phyloP scores from a whole-genome alignment of 2,113 vertebrate species.

The Empidonax traillii region DNA sequence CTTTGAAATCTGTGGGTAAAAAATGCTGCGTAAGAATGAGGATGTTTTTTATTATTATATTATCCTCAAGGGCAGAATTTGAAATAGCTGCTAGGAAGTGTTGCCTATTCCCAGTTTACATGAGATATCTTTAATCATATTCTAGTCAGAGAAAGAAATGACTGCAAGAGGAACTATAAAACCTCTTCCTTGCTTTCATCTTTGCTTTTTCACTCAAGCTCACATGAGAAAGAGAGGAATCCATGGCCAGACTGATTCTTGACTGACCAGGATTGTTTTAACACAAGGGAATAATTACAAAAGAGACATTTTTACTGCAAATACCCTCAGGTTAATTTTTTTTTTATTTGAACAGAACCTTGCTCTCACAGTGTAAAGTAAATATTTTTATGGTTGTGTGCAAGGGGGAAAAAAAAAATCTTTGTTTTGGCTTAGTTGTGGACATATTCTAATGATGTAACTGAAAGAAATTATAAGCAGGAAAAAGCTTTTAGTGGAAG shows the following conservation, averaged over 20 bases:
- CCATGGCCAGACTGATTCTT: neutral
- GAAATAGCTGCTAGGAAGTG: slow-evolving; percentile 9
- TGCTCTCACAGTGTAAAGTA: neutral
- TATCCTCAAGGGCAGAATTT: slow-evolving; percentile 23
- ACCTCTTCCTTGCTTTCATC: slow-evolving; percentile 37
- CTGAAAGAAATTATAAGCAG: neutral
- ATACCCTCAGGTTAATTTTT: neutral
- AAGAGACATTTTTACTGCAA: slow-evolving; percentile 1
- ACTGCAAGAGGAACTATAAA: slow-evolving; percentile 15
- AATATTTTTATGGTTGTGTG: neutral
- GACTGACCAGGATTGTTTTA: neutral
- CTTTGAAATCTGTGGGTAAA: neutral
- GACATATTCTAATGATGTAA: neutral
- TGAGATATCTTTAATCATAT: slow-evolving; percentile 28
- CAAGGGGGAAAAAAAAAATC: neutral
- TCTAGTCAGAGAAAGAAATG: slow-evolving; percentile 24
- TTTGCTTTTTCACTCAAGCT: neutral
- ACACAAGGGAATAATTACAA: slow-evolving; percentile 33
- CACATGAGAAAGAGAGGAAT: neutral
- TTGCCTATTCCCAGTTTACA: slow-evolving; percentile 4
- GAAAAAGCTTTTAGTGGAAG: neutral
- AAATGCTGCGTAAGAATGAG: slow-evolving; percentile 6
- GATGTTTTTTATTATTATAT: neutral
- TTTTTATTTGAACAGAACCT: neutral
- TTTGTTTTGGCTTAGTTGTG: neutral